phyloP scores from a whole-genome alignment of 2,797 vertebrate species.

The Todus mexicanus region DNA sequence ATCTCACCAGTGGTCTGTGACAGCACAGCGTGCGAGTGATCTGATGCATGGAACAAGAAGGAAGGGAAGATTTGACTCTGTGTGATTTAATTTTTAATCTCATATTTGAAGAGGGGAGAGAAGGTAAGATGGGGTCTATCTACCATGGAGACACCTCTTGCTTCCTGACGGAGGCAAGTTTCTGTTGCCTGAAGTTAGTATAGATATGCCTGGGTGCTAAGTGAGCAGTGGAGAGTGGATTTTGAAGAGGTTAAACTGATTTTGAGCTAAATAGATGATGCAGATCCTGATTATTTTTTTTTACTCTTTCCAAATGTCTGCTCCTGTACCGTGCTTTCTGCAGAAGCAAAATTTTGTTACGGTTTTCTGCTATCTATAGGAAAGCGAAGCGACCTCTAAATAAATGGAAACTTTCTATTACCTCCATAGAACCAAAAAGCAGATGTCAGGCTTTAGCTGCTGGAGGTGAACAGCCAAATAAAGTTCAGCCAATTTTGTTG shows the following conservation, averaged over 20 bases:
- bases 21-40: neutral
- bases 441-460: conserved; percentile 54
- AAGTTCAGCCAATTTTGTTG: conserved; percentile 60
- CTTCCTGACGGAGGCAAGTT: neutral
- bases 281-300: neutral
- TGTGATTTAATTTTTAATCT: neutral
- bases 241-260: neutral
- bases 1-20: neutral
- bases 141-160: neutral
- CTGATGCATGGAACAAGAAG: neutral
- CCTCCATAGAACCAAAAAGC: conserved; percentile 27
- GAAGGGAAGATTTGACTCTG: neutral
- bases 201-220: neutral
- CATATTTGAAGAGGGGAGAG: neutral
- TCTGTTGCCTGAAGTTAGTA: neutral
- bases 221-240: neutral
- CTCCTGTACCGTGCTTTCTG: neutral
- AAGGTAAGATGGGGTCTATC: neutral
- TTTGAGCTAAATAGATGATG: neutral
- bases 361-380: neutral
- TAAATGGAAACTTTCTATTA: conserved; percentile 54
- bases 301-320: neutral
- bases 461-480: conserved; percentile 53
- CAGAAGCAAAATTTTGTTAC: neutral
- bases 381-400: conserved; percentile 11